Conservation (phyloP, 2,797 vertebrate species). For the Sorex maritimensis region DNA sequence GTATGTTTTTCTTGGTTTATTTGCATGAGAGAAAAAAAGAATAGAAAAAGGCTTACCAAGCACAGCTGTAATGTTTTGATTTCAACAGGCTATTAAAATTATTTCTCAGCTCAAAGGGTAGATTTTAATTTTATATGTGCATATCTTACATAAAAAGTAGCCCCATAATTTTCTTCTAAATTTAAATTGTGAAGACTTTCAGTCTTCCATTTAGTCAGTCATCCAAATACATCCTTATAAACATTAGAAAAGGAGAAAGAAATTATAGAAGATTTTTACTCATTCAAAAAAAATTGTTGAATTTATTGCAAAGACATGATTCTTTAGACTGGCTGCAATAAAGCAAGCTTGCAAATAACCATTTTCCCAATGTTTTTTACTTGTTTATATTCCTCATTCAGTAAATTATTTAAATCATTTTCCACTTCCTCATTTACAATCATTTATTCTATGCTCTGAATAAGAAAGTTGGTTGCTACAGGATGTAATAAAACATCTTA, state of each 20-base stretch:
- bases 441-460: slow-evolving; percentile 55
- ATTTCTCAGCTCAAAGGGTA: slow-evolving; percentile 81
- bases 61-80: slow-evolving; percentile 86
- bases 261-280: background rate
- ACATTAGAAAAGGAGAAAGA: slow-evolving; percentile 30
- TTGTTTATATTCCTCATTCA: slow-evolving; percentile 67
- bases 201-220: slow-evolving; percentile 28
- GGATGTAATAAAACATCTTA: slow-evolving; percentile 73
- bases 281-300: slow-evolving; percentile 39
- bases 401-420: slow-evolving; percentile 61
- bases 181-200: slow-evolving; percentile 81
- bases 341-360: background rate
- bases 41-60: slow-evolving; percentile 85
- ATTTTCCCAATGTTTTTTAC: slow-evolving; percentile 28
- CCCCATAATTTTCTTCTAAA: slow-evolving; percentile 71
- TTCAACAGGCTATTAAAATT: slow-evolving; percentile 83
- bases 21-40: slow-evolving; percentile 89
- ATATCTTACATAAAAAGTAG: slow-evolving; percentile 77
- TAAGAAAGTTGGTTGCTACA: slow-evolving; percentile 57
- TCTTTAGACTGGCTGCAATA: slow-evolving; percentile 3
- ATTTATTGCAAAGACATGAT: slow-evolving; percentile 1
- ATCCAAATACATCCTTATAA: slow-evolving; percentile 39
- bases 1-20: slow-evolving; percentile 90
- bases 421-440: slow-evolving; percentile 60
- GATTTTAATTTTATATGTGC: slow-evolving; percentile 83